Base-by-base conservation (phyloP, 2,113 vertebrate genomes). In the Brachyistius frenatus region DNA sequence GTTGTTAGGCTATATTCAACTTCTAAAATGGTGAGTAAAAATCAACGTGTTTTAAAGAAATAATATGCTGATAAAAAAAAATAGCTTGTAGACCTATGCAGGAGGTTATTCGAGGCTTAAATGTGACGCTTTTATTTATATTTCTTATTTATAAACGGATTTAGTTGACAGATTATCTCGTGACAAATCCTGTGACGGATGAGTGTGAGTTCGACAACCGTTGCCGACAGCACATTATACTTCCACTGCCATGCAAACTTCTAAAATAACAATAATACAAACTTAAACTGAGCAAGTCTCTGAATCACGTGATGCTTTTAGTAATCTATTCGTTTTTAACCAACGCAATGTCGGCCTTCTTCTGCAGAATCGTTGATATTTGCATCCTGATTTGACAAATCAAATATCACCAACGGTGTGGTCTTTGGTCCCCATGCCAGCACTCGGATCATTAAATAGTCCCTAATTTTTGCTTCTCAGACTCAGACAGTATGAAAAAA, bases 401-500 rank as follows among this genome's bases (percentile, higher is more conserved):
- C 46, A 39, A 50, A 77, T 3, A 50, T 15, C 41, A 44, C 3
- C 16, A 14, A 32, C 7, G 16, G 14, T 37, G 11, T 39, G 7
- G 10, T 9, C 41, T 44, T 7, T 46, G n/a, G 47, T 63, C 46
- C 55, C 39, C 35, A 37, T 47, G 11, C 5, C 64, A 23, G 13
- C 32, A 33, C 35, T 78, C 2, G 15, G 16, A 41, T 7, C 5
- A 37, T 70, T 53, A 58, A 55, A 61, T 7, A 23, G 47, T 66
- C 31, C 11, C 11, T 5, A 46, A 16, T 63, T 32, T 44, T 32
- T 16, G 4, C 23, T 11, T 49, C 33, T 68, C 10, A 49, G 5
- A 36, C 47, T 56, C 32, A 67, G 16, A 69, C 9, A 32, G 14
- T 30, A 36, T 49, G 58, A 77, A 71, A 75, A 63, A 53, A 84